A percentile compares a stretch with the other conserved stretches of the same genome.
phyloP scores from a whole-genome alignment of 92 coral and sea anemone genomes.

The Epizoanthus rinbou region DNA sequence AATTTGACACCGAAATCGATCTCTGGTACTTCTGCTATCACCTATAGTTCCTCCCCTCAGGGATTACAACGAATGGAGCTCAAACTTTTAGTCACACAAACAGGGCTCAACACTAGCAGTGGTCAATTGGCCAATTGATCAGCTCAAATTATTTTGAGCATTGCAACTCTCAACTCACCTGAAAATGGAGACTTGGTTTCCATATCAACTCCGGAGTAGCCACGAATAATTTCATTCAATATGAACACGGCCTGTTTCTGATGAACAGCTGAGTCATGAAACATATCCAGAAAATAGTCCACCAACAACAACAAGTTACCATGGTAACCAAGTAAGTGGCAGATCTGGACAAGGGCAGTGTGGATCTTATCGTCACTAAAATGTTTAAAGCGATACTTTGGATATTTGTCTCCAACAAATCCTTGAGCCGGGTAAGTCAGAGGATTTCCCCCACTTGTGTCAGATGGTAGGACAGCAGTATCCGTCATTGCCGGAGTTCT shows the following conservation, averaged over 20 bases:
- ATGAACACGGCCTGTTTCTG: slow-evolving; percentile 86
- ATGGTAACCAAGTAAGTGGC: slow-evolving; percentile 82
- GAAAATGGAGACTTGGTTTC: neutral
- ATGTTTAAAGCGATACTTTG: slow-evolving; percentile 83
- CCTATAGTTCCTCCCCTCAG: no score
- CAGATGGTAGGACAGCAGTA: slow-evolving; percentile 68
- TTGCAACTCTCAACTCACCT: slow-evolving; percentile 22
- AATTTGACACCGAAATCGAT: no score
- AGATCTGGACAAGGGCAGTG: slow-evolving; percentile 61
- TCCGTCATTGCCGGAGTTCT: slow-evolving; percentile 60
- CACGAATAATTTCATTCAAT: slow-evolving; percentile 77
- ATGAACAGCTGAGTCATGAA: slow-evolving; percentile 75
- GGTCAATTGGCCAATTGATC: no score
- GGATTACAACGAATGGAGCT: no score
- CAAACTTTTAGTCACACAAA: no score
- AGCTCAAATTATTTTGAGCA: no score
- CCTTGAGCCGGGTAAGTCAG: slow-evolving; percentile 58
- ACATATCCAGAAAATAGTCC: slow-evolving; percentile 92
- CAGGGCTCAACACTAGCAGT: no score
- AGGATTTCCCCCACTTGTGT: slow-evolving; percentile 67
- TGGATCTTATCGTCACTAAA: slow-evolving; percentile 81
- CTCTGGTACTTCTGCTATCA: no score
- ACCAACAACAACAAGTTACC: slow-evolving; percentile 77
- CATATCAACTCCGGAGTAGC: slow-evolving; percentile 32
- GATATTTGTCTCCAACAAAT: slow-evolving; percentile 61